These are phyloP conservation scores for Tipula helvola DNA, from an alignment of 2,888 invertebrate genomes.

Conservation along the genomic window DNA sequence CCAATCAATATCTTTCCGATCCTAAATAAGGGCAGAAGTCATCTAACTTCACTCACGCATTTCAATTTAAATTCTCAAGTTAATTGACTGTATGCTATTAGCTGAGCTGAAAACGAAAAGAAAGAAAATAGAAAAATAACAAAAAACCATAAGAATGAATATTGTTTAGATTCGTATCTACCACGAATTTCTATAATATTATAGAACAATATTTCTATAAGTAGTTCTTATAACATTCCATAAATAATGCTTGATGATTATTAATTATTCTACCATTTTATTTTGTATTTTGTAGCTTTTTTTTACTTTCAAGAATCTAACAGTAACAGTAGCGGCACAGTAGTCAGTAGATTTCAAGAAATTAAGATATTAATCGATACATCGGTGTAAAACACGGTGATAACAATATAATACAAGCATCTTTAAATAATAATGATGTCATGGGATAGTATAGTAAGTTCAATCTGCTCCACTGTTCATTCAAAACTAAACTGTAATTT, in stretches of 20 bases:
- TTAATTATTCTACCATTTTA: neutral
- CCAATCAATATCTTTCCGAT: neutral
- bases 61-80: neutral
- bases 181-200: neutral
- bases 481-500: neutral
- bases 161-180: neutral
- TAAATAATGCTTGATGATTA: neutral
- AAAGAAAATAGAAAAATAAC: neutral
- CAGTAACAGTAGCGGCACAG: neutral
- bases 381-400: neutral
- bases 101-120: neutral
- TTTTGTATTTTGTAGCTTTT: neutral
- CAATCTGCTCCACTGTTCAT: neutral
- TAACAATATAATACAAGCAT: neutral
- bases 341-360: neutral
- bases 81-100: neutral
- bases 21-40: neutral
- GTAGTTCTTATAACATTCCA: neutral
- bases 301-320: neutral
- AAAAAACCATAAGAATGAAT: neutral
- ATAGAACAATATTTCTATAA: neutral
- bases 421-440: neutral
- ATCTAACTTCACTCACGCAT: neutral
- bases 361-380: neutral
- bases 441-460: neutral